phyloP scores from a whole-genome alignment of 2,113 vertebrate genomes.

The Cervus canadensis region DNA sequence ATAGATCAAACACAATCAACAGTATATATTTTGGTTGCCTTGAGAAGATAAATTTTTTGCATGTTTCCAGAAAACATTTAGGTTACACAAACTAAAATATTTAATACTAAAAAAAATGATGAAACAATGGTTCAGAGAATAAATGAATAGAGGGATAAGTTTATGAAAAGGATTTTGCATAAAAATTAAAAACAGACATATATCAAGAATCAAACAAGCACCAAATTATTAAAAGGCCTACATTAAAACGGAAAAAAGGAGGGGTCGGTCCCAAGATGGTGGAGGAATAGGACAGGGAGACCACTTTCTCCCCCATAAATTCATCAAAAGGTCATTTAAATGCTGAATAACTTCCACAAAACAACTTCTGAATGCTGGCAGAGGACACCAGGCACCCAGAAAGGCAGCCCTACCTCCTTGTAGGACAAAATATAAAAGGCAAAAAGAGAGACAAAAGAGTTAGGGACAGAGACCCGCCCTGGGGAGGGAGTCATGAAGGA shows the following conservation, averaged over 20 bases:
- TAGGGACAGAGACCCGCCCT: not conserved
- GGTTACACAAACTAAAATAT: not conserved
- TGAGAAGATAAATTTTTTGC: not conserved
- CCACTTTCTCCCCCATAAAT: not conserved
- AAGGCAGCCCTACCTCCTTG: not conserved
- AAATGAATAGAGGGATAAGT: not conserved
- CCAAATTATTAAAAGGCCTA: not conserved
- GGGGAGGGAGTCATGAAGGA: not conserved
- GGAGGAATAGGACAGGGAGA: not conserved
- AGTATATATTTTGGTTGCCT: not conserved
- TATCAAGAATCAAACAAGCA: not conserved
- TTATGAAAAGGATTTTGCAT: not conserved
- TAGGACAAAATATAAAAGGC: not conserved
- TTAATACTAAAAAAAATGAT: not conserved
- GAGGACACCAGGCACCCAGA: not conserved
- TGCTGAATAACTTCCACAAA: not conserved
- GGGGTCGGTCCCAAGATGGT: fast-evolving
- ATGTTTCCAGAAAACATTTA: not conserved
- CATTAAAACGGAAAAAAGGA: not conserved
- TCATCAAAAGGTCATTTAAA: not conserved
- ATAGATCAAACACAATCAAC: not conserved
- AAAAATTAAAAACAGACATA: not conserved
- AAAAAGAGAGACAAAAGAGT: not conserved
- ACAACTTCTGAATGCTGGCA: not conserved
- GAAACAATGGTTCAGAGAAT: not conserved